These are phyloP conservation scores for Drosophila simulans DNA, from an alignment of 1,140 invertebrate genomes.

Conservation along the genomic window DNA sequence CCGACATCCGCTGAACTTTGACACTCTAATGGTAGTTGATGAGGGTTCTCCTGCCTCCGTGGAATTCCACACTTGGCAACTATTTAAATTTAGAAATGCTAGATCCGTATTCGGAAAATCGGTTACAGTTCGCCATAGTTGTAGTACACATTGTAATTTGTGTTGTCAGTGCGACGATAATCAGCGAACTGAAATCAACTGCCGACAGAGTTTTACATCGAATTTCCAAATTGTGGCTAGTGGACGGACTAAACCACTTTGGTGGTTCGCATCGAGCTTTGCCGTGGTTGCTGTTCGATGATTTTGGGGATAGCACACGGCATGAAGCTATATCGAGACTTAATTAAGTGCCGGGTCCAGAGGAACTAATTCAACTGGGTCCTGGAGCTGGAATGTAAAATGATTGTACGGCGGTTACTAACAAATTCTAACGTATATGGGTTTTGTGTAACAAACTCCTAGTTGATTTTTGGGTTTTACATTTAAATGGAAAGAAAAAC, in stretches of 20 bases:
- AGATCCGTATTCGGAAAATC: conserved; percentile 31
- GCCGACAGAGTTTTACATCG: conserved; percentile 37
- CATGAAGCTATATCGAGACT: conserved; percentile 62
- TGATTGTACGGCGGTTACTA: conserved; percentile 47
- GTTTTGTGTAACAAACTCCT: not conserved
- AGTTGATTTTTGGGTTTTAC: conserved; percentile 33
- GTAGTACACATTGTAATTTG: conserved; percentile 16
- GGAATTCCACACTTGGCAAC: conserved; percentile 19
- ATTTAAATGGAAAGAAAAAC: not conserved
- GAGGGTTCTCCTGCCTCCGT: conserved; percentile 56
- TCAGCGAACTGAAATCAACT: conserved; percentile 64
- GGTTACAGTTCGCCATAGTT: conserved; percentile 51
- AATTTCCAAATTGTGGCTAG: not conserved
- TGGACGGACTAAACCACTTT: conserved; percentile 53
- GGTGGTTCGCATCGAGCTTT: conserved; percentile 66
- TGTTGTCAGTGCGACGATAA: conserved; percentile 39
- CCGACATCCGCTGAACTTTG: conserved; percentile 57
- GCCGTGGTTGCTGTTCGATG: conserved; percentile 52
- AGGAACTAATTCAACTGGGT: conserved; percentile 8
- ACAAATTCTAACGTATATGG: conserved; percentile 46
- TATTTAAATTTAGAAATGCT: conserved; percentile 36
- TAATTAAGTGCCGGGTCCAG: conserved; percentile 65
- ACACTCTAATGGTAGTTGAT: conserved; percentile 69
- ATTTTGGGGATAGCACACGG: conserved; percentile 28
- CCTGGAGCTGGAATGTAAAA: conserved; percentile 16